These are phyloP conservation scores for Autographa pulchrina DNA, from an alignment of 2,888 invertebrate genomes.

Conservation along the genomic window DNA sequence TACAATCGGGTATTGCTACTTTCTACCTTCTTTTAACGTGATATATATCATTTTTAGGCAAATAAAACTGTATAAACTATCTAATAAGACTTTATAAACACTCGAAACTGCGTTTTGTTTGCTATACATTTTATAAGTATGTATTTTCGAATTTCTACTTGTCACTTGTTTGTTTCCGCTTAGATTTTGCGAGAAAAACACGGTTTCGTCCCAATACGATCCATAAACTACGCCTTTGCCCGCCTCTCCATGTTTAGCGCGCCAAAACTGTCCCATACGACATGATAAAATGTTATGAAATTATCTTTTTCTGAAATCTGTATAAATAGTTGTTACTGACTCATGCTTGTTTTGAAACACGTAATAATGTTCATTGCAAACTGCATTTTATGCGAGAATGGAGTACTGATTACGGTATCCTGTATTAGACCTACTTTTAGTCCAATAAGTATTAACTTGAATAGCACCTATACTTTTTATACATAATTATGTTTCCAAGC, in stretches of 20 bases:
- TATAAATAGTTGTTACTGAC: slow-evolving; percentile 49
- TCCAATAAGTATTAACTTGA: not conserved
- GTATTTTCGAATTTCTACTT: slow-evolving; percentile 52
- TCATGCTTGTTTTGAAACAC: slow-evolving; percentile 54
- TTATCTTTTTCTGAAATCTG: slow-evolving; percentile 35
- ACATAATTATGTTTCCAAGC: not conserved
- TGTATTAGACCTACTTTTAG: slow-evolving; percentile 7
- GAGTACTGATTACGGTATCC: not conserved
- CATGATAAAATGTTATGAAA: slow-evolving; percentile 45
- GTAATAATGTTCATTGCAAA: slow-evolving; percentile 13
- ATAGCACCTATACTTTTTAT: not conserved
- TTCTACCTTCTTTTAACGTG: slow-evolving; percentile 45
- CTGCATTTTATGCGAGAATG: slow-evolving; percentile 10
- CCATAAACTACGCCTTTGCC: slow-evolving; percentile 38
- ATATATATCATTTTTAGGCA: slow-evolving; percentile 27
- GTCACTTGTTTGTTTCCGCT: slow-evolving; percentile 65
- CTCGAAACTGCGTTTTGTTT: slow-evolving; percentile 24
- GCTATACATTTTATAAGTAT: slow-evolving; percentile 52
- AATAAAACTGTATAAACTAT: slow-evolving; percentile 12
- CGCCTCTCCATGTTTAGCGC: slow-evolving; percentile 38
- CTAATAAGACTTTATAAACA: slow-evolving; percentile 25
- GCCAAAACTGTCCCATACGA: slow-evolving; percentile 36
- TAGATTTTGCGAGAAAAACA: slow-evolving; percentile 56
- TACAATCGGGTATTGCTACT: slow-evolving; percentile 49
- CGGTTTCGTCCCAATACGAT: slow-evolving; percentile 36